These are phyloP conservation scores for Procambarus clarkii DNA, from an alignment of 1,140 invertebrate genomes.

Conservation along the genomic window DNA sequence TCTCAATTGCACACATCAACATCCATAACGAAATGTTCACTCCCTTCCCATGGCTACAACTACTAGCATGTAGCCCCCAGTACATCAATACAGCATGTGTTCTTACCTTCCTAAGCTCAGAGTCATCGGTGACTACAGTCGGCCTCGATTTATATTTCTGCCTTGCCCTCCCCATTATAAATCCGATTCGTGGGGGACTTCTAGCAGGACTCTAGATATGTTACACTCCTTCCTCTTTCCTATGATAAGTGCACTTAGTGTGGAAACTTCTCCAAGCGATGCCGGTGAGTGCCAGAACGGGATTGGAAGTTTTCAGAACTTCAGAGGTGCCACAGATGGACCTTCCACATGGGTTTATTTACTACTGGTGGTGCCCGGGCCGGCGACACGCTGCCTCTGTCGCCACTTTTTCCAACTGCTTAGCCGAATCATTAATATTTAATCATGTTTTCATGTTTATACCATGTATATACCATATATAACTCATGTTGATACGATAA, in stretches of 20 bases:
- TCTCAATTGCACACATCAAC: background rate
- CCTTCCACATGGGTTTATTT: conserved; percentile 28
- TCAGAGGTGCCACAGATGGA: background rate
- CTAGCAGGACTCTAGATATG: background rate
- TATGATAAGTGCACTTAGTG: background rate
- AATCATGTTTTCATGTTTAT: no score
- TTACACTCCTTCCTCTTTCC: background rate
- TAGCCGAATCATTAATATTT: no score
- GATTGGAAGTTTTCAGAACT: background rate
- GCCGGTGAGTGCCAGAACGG: background rate
- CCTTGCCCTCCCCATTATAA: conserved; percentile 45
- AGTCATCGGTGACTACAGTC: conserved; percentile 33
- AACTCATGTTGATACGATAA: no score
- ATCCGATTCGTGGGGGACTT: background rate
- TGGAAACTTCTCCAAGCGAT: no score
- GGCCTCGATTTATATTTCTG: conserved; percentile 39
- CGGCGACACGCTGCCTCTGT: no score
- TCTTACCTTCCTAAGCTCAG: conserved; percentile 49
- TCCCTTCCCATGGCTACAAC: background rate
- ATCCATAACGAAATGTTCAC: background rate
- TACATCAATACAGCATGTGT: no score
- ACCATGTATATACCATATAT: no score
- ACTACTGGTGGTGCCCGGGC: background rate
- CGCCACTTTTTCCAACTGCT: no score
- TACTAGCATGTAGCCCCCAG: background rate